phyloP scores from a whole-genome alignment of 2,888 invertebrate genomes.

The Noctua pronuba region DNA sequence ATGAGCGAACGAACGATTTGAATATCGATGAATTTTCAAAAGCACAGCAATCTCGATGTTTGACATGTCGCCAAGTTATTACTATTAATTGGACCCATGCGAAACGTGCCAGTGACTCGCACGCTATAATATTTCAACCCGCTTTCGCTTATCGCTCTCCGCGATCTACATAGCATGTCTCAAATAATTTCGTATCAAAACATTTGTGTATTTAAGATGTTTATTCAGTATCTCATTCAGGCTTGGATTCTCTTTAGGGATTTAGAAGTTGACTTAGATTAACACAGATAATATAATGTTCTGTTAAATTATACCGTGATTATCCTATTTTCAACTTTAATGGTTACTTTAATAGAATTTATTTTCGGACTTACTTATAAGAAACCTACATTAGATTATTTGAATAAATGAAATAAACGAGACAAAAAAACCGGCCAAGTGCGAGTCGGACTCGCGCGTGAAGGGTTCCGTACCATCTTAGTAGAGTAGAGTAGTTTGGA shows the following conservation, averaged over 20 bases:
- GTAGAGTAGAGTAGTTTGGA: no score
- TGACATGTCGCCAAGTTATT: neutral
- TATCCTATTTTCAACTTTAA: neutral
- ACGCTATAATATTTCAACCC: neutral
- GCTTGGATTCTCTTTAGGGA: slow-evolving; percentile 19
- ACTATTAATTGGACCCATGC: no score
- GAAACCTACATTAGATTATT: no score
- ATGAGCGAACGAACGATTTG: no score
- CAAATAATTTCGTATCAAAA: slow-evolving; percentile 31
- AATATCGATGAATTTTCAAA: no score
- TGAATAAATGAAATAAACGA: no score
- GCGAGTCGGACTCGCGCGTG: no score
- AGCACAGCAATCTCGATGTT: neutral
- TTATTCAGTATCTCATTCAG: slow-evolving; percentile 16
- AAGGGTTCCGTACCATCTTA: no score
- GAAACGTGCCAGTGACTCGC: no score
- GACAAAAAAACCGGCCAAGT: no score
- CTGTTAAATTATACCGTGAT: neutral
- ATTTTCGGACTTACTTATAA: neutral
- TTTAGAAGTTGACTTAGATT: slow-evolving; percentile 9
- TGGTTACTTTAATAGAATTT: neutral
- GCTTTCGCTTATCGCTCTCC: neutral
- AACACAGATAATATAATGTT: neutral
- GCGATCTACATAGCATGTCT: neutral
- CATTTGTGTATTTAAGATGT: slow-evolving; percentile 37